These are phyloP conservation scores for Diabrotica undecimpunctata DNA, from an alignment of 1,140 invertebrate species.

Conservation along the genomic window DNA sequence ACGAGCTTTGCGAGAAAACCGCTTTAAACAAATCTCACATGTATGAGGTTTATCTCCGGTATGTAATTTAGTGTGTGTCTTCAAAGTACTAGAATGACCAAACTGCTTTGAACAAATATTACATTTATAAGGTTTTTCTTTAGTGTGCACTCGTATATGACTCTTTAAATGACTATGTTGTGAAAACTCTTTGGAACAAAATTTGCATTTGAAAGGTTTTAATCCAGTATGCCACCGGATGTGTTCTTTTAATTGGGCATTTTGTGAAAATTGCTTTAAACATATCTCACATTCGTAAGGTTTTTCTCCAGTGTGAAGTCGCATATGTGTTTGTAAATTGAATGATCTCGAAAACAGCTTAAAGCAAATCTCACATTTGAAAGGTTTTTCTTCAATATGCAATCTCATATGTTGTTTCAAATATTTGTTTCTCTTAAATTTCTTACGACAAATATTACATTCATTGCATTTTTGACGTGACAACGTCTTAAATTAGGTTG, in stretches of 20 bases:
- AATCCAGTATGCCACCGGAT: background rate
- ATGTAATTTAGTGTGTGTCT: background rate
- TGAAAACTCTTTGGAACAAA: constrained; percentile 4
- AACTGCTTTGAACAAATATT: background rate
- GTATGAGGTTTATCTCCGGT: background rate
- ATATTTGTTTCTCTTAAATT: no score
- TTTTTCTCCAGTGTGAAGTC: no score
- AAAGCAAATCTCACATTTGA: no score
- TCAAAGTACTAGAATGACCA: background rate
- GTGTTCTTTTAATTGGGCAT: background rate
- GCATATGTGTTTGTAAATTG: no score
- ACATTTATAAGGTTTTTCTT: constrained; percentile 11
- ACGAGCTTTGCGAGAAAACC: background rate
- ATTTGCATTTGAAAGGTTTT: constrained; percentile 8
- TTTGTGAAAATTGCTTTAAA: constrained; percentile 3
- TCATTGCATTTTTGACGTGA: no score
- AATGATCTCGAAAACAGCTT: no score
- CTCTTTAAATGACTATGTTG: background rate
- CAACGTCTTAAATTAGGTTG: no score
- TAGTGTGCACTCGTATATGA: background rate
- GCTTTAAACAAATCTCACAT: background rate
- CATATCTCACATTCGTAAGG: constrained; percentile 8
- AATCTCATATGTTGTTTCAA: no score
- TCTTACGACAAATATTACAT: no score
- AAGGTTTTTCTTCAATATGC: no score